Evolutionary conservation across 2,113 vertebrate genomes (phyloP).

Genomic region (mouse (Mus musculus)): GRCm39 chr19:26112501-26113000

Average conservation of each 20-base stretch:
- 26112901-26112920: not conserved
- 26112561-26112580: not conserved
- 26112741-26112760: conserved; percentile 19
- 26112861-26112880: conserved; percentile 13
- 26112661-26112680: conserved; percentile 1
- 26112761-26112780: not conserved
- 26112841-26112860: not conserved
- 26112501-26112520: not conserved
- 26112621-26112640: not conserved
- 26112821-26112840: not conserved
- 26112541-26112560: not conserved
- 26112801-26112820: not conserved
- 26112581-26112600: not conserved
- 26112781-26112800: not conserved
- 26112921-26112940: not conserved
- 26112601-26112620: not conserved
- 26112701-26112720: not conserved
- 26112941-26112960: not conserved
- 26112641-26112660: not conserved
- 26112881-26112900: conserved; percentile 3
- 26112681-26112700: not conserved
- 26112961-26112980: conserved; percentile 77
- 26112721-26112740: not conserved
- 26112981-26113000: conserved; percentile 74
- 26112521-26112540: not conserved